A percentile compares a stretch with the other conserved stretches of the same genome.
These are phyloP conservation scores for Latheticus oryzae DNA, from an alignment of 2,888 invertebrate genomes.

Conservation along the genomic window DNA sequence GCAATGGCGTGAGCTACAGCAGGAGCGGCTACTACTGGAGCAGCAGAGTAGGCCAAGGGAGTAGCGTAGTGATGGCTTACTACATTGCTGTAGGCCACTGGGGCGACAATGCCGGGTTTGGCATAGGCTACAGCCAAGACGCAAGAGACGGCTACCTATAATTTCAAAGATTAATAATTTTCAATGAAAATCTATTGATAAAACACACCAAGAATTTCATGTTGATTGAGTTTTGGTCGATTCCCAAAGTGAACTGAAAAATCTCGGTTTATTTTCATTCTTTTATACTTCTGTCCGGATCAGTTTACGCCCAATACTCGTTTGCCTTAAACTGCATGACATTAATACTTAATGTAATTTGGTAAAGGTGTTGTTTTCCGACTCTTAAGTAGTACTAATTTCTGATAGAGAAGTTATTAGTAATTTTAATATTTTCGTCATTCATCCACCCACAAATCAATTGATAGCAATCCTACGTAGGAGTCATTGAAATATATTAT, in stretches of 20 bases:
- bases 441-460: background rate
- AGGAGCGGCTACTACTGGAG: constrained; percentile 45
- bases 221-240: constrained; percentile 47
- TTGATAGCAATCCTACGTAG: too few relatives aligned
- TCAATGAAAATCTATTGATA: background rate
- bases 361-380: constrained; percentile 24
- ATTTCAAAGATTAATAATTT: constrained; percentile 32
- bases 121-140: constrained; percentile 62
- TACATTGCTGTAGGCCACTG: constrained; percentile 67
- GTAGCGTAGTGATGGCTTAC: constrained; percentile 52
- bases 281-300: constrained; percentile 25
- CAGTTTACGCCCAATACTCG: constrained; percentile 32
- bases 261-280: constrained; percentile 11
- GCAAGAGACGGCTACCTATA: constrained; percentile 71
- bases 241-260: constrained; percentile 45
- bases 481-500: too few relatives aligned
- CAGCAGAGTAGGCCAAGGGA: constrained; percentile 57
- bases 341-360: constrained; percentile 20
- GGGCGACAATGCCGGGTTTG: constrained; percentile 57
- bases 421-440: too few relatives aligned
- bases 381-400: too few relatives aligned
- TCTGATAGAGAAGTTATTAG: too few relatives aligned
- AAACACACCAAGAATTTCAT: constrained; percentile 61
- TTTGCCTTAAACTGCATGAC: constrained; percentile 33
- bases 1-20: constrained; percentile 41